Evolutionary conservation across 2,113 vertebrate species (phyloP), one percentile per base, ranked within the genome.

Genomic region (Tursiops truncatus): DNA sequence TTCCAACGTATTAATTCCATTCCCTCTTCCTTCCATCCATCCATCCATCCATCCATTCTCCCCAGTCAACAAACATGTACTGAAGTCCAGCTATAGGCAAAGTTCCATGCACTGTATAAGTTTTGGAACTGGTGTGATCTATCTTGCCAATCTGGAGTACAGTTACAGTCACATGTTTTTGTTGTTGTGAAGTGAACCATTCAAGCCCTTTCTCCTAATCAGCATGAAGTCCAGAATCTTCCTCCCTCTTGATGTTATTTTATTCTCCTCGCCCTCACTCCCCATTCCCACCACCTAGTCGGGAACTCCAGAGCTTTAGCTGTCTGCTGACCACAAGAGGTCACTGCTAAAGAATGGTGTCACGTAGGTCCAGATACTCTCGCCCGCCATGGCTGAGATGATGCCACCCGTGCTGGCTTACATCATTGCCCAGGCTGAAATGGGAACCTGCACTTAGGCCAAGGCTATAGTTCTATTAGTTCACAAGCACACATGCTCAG

Each of bases 351-450:
- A 38, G 58, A 81, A 76, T 6, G 4, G 12, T 15, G 41, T 28
- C 5, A 0, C 0, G 0, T 12, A 8, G 13, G 9, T 33, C 25
- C 14, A 17, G 77, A 3, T 20, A 65, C 25, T 2, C 4, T 31
- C 1, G 3, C 47, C 38, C 13, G 17, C 0, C 2, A 9, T 3
- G 23, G 41, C 10, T 8, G 26, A 36, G 33, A 50, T 1, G 6
- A 13, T 47, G 21, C 12, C 1, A 0, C 1, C 25, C 1, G 4
- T 6, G 9, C n/a, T 31, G 53, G 20, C 63, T 2, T 50, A 25
- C 2, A 44, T 36, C 14, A 36, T 10, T 20, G 17, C 6, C 47
- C 9, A 26, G 31, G 7, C n/a, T 76, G 36, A 41, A 60, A 2
- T 3, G 5, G n/a, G 33, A 2, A 92, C 14, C 17, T 38, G 8